A percentile compares a stretch with the other conserved stretches of the same genome.
Evolutionary conservation across 2,797 vertebrate species (phyloP).

Genomic region (Premnoplex brunnescens): DNA sequence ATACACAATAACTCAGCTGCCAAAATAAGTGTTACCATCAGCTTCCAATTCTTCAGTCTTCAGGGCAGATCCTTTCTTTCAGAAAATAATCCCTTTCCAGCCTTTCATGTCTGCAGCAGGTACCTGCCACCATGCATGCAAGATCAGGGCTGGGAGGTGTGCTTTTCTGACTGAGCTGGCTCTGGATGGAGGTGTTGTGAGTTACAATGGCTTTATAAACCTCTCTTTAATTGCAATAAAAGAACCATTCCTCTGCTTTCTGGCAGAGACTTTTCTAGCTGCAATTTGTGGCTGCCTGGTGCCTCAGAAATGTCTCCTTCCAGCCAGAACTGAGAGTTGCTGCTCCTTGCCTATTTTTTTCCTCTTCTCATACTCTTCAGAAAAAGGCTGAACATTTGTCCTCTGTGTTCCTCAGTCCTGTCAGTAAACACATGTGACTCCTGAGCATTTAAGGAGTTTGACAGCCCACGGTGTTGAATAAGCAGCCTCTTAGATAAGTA

Average conservation of each 20-base stretch:
- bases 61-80: not conserved
- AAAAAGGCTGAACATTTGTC: not conserved
- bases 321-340: not conserved
- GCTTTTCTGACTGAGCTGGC: not conserved
- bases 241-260: not conserved
- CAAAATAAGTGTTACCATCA: conserved; percentile 1
- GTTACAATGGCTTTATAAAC: not conserved
- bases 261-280: not conserved
- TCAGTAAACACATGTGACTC: not conserved
- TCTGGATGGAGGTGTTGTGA: not conserved
- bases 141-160: not conserved
- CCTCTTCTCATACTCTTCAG: not conserved
- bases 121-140: not conserved
- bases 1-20: not conserved
- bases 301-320: not conserved
- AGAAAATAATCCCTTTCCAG: conserved; percentile 4
- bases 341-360: not conserved
- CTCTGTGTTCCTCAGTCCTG: not conserved
- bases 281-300: not conserved
- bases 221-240: not conserved
- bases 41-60: not conserved
- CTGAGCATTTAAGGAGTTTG: not conserved
- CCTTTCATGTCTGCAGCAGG: not conserved
- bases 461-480: not conserved
- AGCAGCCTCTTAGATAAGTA: not conserved